phyloP scores from a whole-genome alignment of 1,140 invertebrate genomes.

The Pogonognathellus flavescens region DNA sequence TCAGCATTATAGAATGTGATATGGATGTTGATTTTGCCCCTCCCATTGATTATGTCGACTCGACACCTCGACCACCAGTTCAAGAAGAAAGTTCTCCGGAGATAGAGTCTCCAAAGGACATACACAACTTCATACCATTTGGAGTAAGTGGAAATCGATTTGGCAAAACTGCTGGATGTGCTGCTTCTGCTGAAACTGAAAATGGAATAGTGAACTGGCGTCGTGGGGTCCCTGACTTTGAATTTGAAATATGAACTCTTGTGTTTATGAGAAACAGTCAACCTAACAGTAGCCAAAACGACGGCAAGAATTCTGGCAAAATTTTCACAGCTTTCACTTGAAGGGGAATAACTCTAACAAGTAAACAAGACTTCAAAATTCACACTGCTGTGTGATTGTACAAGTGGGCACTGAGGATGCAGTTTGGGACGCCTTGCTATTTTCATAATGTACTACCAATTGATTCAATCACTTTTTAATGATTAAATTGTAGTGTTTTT shows the following conservation, averaged over 20 bases:
- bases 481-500: no score
- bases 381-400: background rate
- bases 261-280: slow-evolving; percentile 49
- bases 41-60: slow-evolving; percentile 88
- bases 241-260: slow-evolving; percentile 86
- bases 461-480: no score
- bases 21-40: slow-evolving; percentile 99
- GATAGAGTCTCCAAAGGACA: slow-evolving; percentile 78
- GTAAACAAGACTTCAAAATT: slow-evolving; percentile 10
- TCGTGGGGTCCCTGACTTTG: slow-evolving; percentile 94
- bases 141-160: slow-evolving; percentile 83
- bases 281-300: slow-evolving; percentile 67
- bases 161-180: slow-evolving; percentile 70
- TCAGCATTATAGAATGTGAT: slow-evolving; percentile 99
- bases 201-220: slow-evolving; percentile 73
- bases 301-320: slow-evolving; percentile 70
- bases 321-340: slow-evolving; percentile 78
- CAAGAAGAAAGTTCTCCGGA: slow-evolving; percentile 44
- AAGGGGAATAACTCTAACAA: slow-evolving; percentile 75
- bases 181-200: slow-evolving; percentile 41
- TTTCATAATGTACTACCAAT: no score
- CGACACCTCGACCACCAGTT: background rate
- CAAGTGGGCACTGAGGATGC: background rate
- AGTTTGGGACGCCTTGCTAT: no score
- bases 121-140: slow-evolving; percentile 83